Percentiles rank a stretch among this genome's conserved stretches.
phyloP scores from a whole-genome alignment of 2,113 vertebrate species.

The Macquaria australasica region DNA sequence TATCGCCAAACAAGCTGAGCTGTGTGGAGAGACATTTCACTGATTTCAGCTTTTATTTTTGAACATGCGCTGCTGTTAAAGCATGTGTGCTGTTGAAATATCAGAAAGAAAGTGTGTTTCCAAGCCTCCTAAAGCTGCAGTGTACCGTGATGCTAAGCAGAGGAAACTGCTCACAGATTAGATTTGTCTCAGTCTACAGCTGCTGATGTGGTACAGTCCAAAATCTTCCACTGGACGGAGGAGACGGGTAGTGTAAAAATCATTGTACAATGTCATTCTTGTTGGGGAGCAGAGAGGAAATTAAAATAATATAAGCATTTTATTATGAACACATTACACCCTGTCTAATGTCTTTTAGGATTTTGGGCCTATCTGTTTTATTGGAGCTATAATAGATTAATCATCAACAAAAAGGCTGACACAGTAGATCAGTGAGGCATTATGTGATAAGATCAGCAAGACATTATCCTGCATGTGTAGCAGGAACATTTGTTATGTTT shows the following conservation, averaged over 20 bases:
- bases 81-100: neutral
- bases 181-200: neutral
- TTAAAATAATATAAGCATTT: neutral
- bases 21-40: neutral
- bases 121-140: neutral
- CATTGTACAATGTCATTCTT: neutral
- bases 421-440: neutral
- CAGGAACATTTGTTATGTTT: neutral
- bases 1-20: neutral
- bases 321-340: neutral
- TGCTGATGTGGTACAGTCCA: constrained; percentile 24
- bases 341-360: neutral
- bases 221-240: constrained; percentile 3
- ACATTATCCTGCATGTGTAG: neutral
- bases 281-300: neutral
- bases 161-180: neutral
- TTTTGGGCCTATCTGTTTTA: neutral
- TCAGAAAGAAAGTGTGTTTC: neutral
- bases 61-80: neutral
- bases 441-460: neutral
- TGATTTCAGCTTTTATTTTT: neutral
- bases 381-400: neutral
- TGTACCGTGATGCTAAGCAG: neutral
- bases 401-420: neutral
- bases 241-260: neutral